A percentile compares a stretch with the other conserved stretches of the same genome.
These are phyloP conservation scores for Teleogryllus occipitalis DNA, from an alignment of 1,140 invertebrate species.

Conservation along the genomic window DNA sequence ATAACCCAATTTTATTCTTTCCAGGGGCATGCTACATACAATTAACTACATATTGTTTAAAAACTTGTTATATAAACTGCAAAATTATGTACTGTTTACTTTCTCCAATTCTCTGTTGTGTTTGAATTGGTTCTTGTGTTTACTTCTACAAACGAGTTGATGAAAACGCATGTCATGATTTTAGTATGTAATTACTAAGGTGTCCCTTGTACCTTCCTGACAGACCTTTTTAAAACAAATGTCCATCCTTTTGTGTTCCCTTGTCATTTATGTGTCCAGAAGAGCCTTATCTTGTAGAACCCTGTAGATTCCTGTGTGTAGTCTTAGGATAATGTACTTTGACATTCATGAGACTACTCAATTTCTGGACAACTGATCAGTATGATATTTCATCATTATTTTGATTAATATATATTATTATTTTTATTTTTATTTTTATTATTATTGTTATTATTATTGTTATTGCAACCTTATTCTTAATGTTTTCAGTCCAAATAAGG, in stretches of 20 bases:
- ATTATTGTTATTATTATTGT: too few species aligned
- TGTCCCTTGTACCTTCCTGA: background rate
- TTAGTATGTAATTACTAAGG: background rate
- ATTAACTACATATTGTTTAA: background rate
- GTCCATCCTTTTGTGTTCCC: background rate
- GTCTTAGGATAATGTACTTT: background rate
- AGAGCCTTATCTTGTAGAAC: background rate
- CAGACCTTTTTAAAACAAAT: background rate
- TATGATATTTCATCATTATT: too few species aligned
- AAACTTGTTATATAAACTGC: background rate
- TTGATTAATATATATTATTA: too few species aligned
- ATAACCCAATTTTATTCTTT: background rate
- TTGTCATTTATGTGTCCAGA: background rate
- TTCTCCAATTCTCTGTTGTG: background rate
- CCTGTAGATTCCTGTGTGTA: background rate
- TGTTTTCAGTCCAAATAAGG: too few species aligned
- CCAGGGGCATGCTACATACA: background rate
- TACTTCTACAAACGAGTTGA: background rate
- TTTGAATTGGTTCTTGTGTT: background rate
- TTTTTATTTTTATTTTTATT: too few species aligned
- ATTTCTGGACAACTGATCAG: too few species aligned
- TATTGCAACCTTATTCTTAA: too few species aligned
- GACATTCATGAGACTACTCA: background rate
- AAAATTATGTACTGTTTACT: background rate
- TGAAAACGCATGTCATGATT: background rate